Conservation (phyloP, 2,113 vertebrate species). For the Nothobranchius furzeri region DNA sequence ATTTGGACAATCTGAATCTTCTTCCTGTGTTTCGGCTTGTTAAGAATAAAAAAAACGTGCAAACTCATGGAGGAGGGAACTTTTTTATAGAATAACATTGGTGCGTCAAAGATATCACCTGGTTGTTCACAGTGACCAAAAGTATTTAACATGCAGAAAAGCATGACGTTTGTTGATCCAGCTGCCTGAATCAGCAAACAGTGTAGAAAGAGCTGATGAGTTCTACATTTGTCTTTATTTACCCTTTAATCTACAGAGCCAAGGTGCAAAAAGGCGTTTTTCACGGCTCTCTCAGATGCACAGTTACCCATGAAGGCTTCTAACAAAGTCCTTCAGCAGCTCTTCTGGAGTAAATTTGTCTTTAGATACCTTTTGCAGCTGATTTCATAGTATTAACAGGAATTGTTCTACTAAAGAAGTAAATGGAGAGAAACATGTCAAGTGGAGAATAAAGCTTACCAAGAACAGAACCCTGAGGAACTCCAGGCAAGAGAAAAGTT, state of each 20-base stretch:
- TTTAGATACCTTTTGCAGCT: neutral
- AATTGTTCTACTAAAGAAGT: neutral
- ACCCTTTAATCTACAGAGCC: neutral
- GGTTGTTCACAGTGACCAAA: neutral
- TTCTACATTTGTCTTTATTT: neutral
- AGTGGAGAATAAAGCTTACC: neutral
- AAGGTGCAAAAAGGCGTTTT: neutral
- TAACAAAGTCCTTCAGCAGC: constrained; percentile 31
- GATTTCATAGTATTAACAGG: neutral
- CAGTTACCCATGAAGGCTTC: constrained; percentile 25
- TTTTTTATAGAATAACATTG: neutral
- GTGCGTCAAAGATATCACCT: neutral
- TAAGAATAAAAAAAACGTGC: neutral
- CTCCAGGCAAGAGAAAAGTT: too few relatives aligned
- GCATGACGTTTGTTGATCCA: neutral
- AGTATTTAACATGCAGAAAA: neutral
- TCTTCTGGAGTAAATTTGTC: constrained; percentile 14
- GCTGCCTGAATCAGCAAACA: neutral
- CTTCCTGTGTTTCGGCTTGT: too few relatives aligned
- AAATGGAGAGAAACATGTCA: neutral
- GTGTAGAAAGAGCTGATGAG: neutral
- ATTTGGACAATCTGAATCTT: neutral
- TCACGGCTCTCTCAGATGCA: neutral
- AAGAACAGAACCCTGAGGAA: too few relatives aligned
- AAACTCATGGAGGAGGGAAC: neutral